Evolutionary conservation across 1,140 invertebrate genomes (phyloP).

Genomic region (Schlechtendalia chinensis): DNA sequence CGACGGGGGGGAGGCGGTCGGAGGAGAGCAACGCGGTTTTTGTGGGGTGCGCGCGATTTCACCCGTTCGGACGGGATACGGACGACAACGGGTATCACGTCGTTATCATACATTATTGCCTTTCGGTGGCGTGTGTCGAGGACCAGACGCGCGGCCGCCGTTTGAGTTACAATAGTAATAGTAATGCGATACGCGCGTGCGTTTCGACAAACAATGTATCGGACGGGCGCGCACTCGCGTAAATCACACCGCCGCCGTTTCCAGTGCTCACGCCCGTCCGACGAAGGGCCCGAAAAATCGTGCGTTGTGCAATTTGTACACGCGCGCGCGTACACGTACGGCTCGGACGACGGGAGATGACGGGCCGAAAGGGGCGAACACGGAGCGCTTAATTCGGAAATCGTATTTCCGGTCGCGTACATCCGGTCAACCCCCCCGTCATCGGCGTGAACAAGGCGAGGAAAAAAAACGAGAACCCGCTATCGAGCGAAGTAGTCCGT

Average conservation of each 20-base stretch:
- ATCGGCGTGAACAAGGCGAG: no score
- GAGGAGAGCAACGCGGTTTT: slow-evolving; percentile 15
- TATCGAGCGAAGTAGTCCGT: no score
- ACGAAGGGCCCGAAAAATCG: no score
- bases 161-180: no score
- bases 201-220: background rate
- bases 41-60: background rate
- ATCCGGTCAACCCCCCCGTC: no score
- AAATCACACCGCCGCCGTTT: background rate
- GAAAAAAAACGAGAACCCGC: no score
- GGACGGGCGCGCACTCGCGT: background rate
- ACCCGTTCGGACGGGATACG: background rate
- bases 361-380: background rate
- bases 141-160: background rate
- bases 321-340: no score
- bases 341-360: background rate
- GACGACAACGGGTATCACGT: no score
- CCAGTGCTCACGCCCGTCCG: background rate
- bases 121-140: background rate
- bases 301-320: no score
- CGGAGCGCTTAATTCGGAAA: slow-evolving; percentile 9
- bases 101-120: slow-evolving; percentile 24
- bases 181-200: background rate
- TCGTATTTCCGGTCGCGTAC: background rate
- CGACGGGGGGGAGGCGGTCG: no score